These are phyloP conservation scores for Campylomormyrus tamandua DNA, from an alignment of 2,113 vertebrate species.

Conservation along the genomic window DNA sequence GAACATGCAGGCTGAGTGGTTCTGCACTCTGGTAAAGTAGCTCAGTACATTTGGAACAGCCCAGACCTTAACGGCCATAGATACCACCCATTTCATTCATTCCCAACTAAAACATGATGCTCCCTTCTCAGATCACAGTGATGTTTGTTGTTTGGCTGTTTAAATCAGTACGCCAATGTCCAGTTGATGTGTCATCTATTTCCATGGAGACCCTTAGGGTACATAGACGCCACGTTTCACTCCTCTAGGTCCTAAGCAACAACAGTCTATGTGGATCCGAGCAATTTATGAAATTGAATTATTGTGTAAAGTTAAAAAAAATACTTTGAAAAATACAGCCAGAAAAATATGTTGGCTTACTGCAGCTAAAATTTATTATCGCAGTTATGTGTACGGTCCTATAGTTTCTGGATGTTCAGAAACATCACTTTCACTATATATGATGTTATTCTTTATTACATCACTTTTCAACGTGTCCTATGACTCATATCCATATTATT, in stretches of 20 bases:
- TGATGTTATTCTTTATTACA: neutral
- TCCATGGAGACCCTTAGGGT: neutral
- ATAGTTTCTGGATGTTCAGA: conserved; percentile 1
- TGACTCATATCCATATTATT: neutral
- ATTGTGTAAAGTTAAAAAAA: conserved; percentile 5
- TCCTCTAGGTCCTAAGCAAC: neutral
- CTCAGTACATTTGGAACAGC: neutral
- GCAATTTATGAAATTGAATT: neutral
- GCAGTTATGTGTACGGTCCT: neutral
- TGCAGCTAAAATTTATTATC: neutral
- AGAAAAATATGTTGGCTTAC: neutral
- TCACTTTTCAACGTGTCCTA: neutral
- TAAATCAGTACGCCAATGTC: neutral
- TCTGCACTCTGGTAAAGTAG: neutral
- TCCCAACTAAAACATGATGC: neutral
- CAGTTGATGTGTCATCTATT: neutral
- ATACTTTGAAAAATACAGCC: neutral
- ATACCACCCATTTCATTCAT: neutral
- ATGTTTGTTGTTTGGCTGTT: neutral
- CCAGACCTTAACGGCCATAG: neutral
- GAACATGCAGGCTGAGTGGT: neutral
- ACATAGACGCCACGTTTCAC: neutral
- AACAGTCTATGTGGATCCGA: neutral
- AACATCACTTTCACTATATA: neutral
- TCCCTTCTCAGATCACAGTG: neutral